Evolutionary conservation across 2,797 vertebrate genomes (phyloP).

Genomic region (Chromis chromis): DNA sequence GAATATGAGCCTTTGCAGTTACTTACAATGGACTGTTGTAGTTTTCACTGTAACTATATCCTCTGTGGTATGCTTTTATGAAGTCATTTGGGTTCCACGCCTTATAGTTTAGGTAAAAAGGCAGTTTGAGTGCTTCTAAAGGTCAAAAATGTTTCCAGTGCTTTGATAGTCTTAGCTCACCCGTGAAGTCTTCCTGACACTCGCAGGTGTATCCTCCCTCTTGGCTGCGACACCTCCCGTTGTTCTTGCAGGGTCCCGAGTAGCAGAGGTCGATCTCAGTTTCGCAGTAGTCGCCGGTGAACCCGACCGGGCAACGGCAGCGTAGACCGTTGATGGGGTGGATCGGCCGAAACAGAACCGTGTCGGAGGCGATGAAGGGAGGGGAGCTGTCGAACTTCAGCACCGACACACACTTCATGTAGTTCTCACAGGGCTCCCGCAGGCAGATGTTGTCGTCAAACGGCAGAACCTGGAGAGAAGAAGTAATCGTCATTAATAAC

Average conservation of each 20-base stretch:
- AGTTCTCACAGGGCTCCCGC: slow-evolving; percentile 99
- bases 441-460: slow-evolving; percentile 99
- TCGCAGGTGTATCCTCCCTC: slow-evolving; percentile 98
- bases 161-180: too few species aligned
- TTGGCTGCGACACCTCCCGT: slow-evolving; percentile 91
- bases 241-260: slow-evolving; percentile 91
- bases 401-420: slow-evolving; percentile 99
- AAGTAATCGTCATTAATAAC: too few species aligned
- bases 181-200: slow-evolving; percentile 93
- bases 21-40: background rate
- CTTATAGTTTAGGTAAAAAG: background rate
- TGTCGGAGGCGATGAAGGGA: slow-evolving; percentile 94
- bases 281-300: slow-evolving; percentile 97
- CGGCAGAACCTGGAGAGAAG: slow-evolving; percentile 86
- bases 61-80: background rate
- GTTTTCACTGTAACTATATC: background rate
- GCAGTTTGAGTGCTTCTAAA: background rate
- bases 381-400: slow-evolving; percentile 96
- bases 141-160: background rate
- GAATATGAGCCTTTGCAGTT: slow-evolving; percentile 3
- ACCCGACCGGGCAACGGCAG: slow-evolving; percentile 94
- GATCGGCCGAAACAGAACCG: slow-evolving; percentile 96
- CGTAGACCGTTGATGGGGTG: slow-evolving; percentile 96
- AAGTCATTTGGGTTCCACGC: background rate
- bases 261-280: slow-evolving; percentile 98